These are phyloP conservation scores for Rissa tridactyla DNA, from an alignment of 2,113 vertebrate species.

Conservation along the genomic window DNA sequence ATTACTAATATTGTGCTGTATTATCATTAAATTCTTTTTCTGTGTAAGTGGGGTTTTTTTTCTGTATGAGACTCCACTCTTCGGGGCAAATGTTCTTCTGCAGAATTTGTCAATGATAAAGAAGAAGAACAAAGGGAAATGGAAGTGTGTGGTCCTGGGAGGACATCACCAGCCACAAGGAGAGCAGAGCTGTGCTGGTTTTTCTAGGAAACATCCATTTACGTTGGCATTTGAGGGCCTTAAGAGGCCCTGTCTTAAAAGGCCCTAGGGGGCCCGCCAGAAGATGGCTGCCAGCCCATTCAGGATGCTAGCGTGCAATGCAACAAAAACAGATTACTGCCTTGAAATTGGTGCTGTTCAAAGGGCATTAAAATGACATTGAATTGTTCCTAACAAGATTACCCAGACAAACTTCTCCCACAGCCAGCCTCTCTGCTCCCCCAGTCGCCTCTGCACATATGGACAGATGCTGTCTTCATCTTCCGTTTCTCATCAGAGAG, in stretches of 20 bases:
- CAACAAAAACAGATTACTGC: constrained; percentile 61
- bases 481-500: not conserved
- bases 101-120: not conserved
- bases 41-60: not conserved
- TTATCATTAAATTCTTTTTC: not conserved
- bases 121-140: not conserved
- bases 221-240: constrained; percentile 7
- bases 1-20: not conserved
- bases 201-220: not conserved
- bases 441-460: not conserved
- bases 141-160: not conserved
- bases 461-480: not conserved
- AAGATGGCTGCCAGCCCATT: constrained; percentile 16
- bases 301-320: not conserved
- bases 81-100: not conserved
- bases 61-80: not conserved
- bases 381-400: constrained; percentile 61
- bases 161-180: not conserved
- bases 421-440: not conserved
- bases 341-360: constrained; percentile 35
- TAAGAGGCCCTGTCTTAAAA: not conserved
- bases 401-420: not conserved
- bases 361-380: constrained; percentile 45
- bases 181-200: constrained; percentile 2
- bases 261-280: not conserved